Conservation (phyloP, 1,140 invertebrate species). For the Pseudomyrmex gracilis region DNA sequence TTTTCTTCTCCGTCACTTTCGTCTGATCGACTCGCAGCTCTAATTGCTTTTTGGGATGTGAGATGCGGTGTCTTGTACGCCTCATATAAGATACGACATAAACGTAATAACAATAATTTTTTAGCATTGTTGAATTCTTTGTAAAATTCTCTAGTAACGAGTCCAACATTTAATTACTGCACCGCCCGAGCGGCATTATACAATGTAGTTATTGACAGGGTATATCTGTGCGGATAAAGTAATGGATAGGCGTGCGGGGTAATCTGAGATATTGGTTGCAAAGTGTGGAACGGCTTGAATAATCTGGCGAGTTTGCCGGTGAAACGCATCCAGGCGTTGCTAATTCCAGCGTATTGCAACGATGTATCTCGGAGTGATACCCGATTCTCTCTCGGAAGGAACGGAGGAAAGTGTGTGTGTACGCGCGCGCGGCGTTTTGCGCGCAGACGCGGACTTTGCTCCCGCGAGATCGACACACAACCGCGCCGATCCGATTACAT, state of each 20-base stretch:
- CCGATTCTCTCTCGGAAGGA: constrained; percentile 35
- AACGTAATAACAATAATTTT: neutral
- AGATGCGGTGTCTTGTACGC: too few relatives aligned
- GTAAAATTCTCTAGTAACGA: neutral
- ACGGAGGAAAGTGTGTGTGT: constrained; percentile 50
- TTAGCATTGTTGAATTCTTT: neutral
- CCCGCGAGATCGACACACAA: neutral
- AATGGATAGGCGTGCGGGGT: constrained; percentile 55
- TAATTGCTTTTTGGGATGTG: too few relatives aligned
- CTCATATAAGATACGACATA: too few relatives aligned
- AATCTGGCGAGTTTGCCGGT: constrained; percentile 47
- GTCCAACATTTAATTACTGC: constrained; percentile 45
- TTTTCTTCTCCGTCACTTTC: too few relatives aligned
- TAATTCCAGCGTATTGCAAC: constrained; percentile 61
- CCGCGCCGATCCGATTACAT: constrained; percentile 44
- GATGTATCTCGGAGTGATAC: constrained; percentile 55
- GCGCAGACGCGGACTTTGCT: constrained; percentile 47
- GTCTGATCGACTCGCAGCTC: too few relatives aligned
- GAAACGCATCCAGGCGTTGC: constrained; percentile 65
- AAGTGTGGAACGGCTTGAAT: constrained; percentile 51
- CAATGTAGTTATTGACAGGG: constrained; percentile 38
- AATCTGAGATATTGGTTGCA: constrained; percentile 51
- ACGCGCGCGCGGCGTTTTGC: constrained; percentile 12
- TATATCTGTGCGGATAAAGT: constrained; percentile 49
- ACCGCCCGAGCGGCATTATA: constrained; percentile 23